Base-by-base conservation (phyloP, 2,113 vertebrate genomes). In the Hiodon tergisus region DNA sequence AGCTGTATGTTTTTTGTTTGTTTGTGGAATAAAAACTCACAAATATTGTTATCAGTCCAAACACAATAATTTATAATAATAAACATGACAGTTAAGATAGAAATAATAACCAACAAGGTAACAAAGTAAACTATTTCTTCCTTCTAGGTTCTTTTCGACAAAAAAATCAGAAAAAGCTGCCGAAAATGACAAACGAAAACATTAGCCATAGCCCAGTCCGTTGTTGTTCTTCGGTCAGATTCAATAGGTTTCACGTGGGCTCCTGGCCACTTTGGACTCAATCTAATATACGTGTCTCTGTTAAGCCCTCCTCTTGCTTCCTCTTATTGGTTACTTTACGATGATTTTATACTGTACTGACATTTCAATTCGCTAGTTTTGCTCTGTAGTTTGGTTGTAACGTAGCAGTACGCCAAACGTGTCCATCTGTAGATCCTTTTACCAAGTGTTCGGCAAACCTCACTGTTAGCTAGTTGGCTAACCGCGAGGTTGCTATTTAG, bases 331-430 rank as follows among this genome's bases (percentile, higher is more conserved):
- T 54, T 31, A 62, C 6, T 57, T 50, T 6, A n/a, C 3, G 47
- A 14, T 4, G 1, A 17, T 17, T 58, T 8, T 66, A 5, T 67
- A 14, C 11, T 52, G n/a, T 10, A 0, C 46, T n/a, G 48, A n/a
- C 47, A 71, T 55, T 66, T 16, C 55, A 13, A 46, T 6, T 3
- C 9, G 52, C 50, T 2, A 53, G 14, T 74, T 80, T 80, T 48
- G 78, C 11, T 53, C 46, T 52, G 10, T 2, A 0, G 73, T 54
- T 75, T 6, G 70, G 82, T 78, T 77, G 72, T 11, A 46, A 17
- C 48, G n/a, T 69, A 77, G 62, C 76, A 68, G 62, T 68, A 78
- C 79, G 75, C 81, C 76, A 80, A 82, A 77, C 74, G 80, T 82
- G 80, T 80, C 78, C 75, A 51, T 75, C 62, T 52, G 67, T 50